Percentiles rank a stretch among this genome's conserved stretches.
Evolutionary conservation across 2,113 vertebrate species (phyloP).

Genomic region (Caloenas nicobarica): DNA sequence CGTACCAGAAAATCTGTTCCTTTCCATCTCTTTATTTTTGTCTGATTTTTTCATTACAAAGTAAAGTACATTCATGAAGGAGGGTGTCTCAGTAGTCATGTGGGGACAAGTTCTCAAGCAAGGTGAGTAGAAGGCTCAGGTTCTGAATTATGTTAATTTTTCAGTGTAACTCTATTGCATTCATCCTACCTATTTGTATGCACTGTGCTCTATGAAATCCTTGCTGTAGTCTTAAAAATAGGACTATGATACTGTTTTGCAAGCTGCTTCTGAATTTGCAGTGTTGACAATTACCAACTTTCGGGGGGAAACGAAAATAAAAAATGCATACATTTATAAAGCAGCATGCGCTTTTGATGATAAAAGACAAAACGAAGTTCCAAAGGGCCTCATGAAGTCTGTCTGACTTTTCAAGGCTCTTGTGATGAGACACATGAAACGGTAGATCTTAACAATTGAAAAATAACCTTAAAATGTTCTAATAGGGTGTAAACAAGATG

Average conservation of each 20-base stretch:
- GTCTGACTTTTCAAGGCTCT: constrained; percentile 1
- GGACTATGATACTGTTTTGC: neutral
- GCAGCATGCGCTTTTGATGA: constrained; percentile 31
- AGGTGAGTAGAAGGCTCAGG: neutral
- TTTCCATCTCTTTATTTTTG: neutral
- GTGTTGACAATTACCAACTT: constrained; percentile 1
- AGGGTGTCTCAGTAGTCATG: neutral
- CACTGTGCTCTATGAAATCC: neutral
- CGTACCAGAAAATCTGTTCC: neutral
- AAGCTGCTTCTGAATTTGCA: neutral
- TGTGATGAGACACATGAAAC: constrained; percentile 17
- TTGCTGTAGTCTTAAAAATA: neutral
- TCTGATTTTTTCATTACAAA: neutral
- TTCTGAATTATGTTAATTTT: neutral
- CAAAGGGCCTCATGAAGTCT: constrained; percentile 5
- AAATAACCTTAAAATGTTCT: constrained; percentile 42
- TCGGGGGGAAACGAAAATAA: neutral
- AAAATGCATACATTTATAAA: neutral
- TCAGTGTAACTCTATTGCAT: neutral
- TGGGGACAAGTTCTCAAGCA: neutral
- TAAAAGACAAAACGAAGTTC: neutral
- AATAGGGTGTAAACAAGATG: neutral
- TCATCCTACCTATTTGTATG: neutral
- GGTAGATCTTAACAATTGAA: neutral
- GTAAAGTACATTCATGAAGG: too few relatives aligned